Evolutionary conservation across 2,797 vertebrate genomes (phyloP), one percentile per base, ranked within the genome.

Genomic region (Esox lucius): DNA sequence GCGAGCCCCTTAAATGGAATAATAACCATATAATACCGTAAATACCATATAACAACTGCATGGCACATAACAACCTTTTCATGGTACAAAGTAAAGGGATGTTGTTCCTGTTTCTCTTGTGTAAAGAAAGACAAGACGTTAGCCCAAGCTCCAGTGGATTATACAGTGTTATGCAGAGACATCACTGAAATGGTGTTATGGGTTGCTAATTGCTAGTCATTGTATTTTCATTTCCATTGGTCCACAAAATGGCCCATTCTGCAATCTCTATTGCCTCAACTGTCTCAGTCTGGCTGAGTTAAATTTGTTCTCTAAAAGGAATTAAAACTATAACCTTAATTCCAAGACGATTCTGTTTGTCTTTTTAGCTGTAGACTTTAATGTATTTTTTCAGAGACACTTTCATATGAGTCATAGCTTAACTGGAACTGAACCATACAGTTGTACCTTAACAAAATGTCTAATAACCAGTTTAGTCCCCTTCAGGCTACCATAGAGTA

Each of bases 381-480:
- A 56, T 56, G 19, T 56, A 56, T 56, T 56, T 56, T 9, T 22
- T 7, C 7, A 56, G 19, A 11, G n/a, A 13, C 6, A n/a, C 53
- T 56, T 64, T 78, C 53, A 4, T 9, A 76, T 70, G 71, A 80
- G 78, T 49, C 72, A 51, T 67, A 76, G 72, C 71, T 53, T 78
- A 76, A 83, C 72, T 80, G 76, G 13, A 26, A 7, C 5, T 5
- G 28, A 15, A 15, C 24, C 15, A 15, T 74, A 74, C 31, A 81
- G 83, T 83, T 80, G 71, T 72, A 35, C 33, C 8, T 1, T 56
- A n/a, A 56, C 19, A 56, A 56, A 56, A 56, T 56, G 5, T 6
- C 19, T 22, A 22, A 22, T 22, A n/a, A 56, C 53, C 53, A 56
- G 53, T 56, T n/a, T 22, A 8, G 19, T 22, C 5, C 53, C n/a